phyloP scores from a whole-genome alignment of 2,113 vertebrate species.

The Petrocephalus microphthalmus region DNA sequence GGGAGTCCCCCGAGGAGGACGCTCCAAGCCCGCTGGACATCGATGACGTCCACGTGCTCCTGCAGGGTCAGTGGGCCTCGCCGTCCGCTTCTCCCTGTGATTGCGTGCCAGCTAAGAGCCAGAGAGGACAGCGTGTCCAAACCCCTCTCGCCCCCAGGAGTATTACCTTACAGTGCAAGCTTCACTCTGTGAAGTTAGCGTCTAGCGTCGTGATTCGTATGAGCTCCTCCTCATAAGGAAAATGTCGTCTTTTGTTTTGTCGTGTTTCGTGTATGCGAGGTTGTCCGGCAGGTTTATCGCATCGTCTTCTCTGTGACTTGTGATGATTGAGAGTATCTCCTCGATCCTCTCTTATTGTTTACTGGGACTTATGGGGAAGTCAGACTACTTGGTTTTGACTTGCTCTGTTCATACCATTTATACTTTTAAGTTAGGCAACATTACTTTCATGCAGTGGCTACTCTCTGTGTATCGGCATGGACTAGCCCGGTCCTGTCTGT shows the following conservation, averaged over 20 bases:
- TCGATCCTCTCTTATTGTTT: neutral
- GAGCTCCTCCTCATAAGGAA: neutral
- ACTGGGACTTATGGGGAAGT: neutral
- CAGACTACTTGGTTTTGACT: neutral
- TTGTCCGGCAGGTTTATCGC: neutral
- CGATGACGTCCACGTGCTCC: constrained; percentile 53
- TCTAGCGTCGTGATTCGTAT: neutral
- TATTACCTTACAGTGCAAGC: neutral
- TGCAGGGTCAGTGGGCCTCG: constrained; percentile 52
- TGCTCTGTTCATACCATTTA: neutral
- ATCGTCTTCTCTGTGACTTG: neutral
- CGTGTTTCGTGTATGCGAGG: neutral
- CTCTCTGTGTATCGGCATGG: neutral
- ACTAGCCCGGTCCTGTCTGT: neutral
- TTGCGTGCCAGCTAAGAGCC: neutral
- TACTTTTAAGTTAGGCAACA: neutral
- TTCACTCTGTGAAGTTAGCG: neutral
- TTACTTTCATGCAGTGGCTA: neutral
- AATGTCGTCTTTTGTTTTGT: neutral
- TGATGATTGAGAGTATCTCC: neutral
- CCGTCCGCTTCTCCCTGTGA: constrained; percentile 24
- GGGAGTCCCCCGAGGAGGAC: constrained; percentile 29
- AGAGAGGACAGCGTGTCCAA: neutral
- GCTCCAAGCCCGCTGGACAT: constrained; percentile 49
- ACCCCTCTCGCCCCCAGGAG: neutral